Percentiles rank a stretch among this genome's conserved stretches.
These are phyloP conservation scores for Tubulanus polymorphus DNA, from an alignment of 2,888 invertebrate genomes.

Conservation along the genomic window DNA sequence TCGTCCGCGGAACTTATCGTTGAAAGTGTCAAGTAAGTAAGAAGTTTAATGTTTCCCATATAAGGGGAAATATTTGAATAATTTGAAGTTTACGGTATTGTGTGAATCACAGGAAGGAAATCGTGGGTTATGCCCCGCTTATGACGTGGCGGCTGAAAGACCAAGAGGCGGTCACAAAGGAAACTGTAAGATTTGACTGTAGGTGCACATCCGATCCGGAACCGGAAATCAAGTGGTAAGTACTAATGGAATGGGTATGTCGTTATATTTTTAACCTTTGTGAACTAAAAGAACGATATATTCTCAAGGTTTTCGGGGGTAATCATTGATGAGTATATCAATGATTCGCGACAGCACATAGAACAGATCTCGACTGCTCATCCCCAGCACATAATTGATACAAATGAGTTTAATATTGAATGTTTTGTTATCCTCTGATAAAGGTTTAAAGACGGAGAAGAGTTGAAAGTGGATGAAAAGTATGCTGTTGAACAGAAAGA, in stretches of 20 bases:
- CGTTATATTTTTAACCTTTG: too few species aligned
- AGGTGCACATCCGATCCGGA: conserved; percentile 83
- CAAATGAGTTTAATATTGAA: too few species aligned
- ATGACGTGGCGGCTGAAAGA: conserved; percentile 44
- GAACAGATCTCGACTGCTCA: too few species aligned
- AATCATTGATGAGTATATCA: too few species aligned
- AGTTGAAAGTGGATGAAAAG: conserved; percentile 25
- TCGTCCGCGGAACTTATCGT: conserved; percentile 36
- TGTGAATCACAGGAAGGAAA: too few species aligned
- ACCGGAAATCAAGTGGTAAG: conserved; percentile 85
- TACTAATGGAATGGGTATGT: too few species aligned
- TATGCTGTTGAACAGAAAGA: conserved; percentile 28
- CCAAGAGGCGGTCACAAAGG: conserved; percentile 27
- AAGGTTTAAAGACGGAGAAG: conserved; percentile 39
- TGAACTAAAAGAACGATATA: too few species aligned
- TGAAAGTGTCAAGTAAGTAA: conserved; percentile 9
- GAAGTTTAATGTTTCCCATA: not conserved
- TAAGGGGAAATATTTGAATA: not conserved
- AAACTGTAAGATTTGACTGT: conserved; percentile 36
- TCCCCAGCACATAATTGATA: too few species aligned
- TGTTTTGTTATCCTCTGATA: not conserved
- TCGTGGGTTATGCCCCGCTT: too few species aligned
- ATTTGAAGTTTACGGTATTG: not conserved
- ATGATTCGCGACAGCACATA: too few species aligned
- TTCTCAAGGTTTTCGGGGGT: too few species aligned